These are phyloP conservation scores for Chelon labrosus DNA, from an alignment of 2,797 vertebrate genomes.

Conservation along the genomic window DNA sequence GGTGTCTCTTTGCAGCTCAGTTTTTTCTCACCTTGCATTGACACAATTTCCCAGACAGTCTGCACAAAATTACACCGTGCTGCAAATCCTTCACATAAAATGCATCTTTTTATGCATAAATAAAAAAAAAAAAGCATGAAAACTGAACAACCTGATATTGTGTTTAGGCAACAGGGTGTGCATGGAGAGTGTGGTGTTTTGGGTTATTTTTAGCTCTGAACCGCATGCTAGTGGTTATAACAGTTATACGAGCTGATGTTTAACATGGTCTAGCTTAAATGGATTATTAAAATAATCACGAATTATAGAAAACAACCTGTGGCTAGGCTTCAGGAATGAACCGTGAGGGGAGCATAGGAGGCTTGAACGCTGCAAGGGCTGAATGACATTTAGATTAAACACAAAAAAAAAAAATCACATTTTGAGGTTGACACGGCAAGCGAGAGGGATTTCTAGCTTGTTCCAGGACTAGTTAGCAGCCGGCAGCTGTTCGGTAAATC, in stretches of 20 bases:
- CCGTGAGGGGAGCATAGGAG: not conserved
- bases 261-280: conserved; percentile 5
- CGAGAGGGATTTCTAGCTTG: conserved; percentile 9
- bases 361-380: not conserved
- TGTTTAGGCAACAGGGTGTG: not conserved
- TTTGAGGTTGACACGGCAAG: conserved; percentile 12
- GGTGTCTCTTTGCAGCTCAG: not conserved
- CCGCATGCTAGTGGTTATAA: conserved; percentile 18
- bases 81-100: no score
- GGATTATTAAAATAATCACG: not conserved
- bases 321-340: not conserved
- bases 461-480: conserved; percentile 10
- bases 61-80: no score
- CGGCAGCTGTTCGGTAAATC: conserved; percentile 54
- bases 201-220: conserved; percentile 61
- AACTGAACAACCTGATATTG: conserved; percentile 20
- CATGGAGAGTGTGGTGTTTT: conserved; percentile 22
- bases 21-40: not conserved
- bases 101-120: no score
- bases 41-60: no score
- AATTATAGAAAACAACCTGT: not conserved
- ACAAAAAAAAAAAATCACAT: not conserved
- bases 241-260: conserved; percentile 7
- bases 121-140: conserved; percentile 1
- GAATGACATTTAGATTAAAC: not conserved